A percentile compares a stretch with the other conserved stretches of the same genome.
Conservation (phyloP, 1,140 invertebrate genomes). For the Tetraneura akinire region DNA sequence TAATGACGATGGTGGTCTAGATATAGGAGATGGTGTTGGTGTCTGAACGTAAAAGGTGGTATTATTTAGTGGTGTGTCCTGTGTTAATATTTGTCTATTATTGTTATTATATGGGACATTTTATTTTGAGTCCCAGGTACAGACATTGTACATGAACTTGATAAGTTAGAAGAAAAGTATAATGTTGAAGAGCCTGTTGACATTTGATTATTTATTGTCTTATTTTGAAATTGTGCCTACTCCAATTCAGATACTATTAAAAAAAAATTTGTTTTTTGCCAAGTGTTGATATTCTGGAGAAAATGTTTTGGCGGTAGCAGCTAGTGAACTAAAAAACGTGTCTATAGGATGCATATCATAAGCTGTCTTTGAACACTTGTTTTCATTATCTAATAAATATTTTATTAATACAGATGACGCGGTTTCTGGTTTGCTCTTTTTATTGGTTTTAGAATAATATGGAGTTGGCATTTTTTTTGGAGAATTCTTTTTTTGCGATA, state of each 20-base stretch:
- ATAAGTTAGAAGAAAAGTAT: not conserved
- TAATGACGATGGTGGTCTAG: no score
- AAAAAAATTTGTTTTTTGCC: slow-evolving; percentile 15
- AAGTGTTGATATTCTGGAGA: slow-evolving; percentile 25
- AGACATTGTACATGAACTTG: no score
- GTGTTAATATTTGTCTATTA: not conserved
- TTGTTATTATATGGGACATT: no score
- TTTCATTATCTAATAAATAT: not conserved
- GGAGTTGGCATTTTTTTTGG: not conserved
- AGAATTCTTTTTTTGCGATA: not conserved
- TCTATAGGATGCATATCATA: not conserved
- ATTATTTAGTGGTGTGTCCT: not conserved
- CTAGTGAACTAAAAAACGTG: not conserved
- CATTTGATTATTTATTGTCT: not conserved
- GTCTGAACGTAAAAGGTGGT: not conserved
- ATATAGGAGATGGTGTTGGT: no score
- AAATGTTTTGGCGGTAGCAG: slow-evolving; percentile 23
- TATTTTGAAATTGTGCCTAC: slow-evolving; percentile 21
- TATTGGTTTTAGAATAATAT: not conserved
- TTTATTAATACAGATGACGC: not conserved
- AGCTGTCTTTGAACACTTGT: not conserved
- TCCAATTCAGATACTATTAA: slow-evolving; percentile 3
- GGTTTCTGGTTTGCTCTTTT: not conserved
- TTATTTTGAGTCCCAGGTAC: no score
- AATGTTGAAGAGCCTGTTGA: not conserved